Percentiles rank a stretch among this genome's conserved stretches.
Evolutionary conservation across 2,113 vertebrate species (phyloP).

Genomic region (Edolisoma coerulescens): DNA sequence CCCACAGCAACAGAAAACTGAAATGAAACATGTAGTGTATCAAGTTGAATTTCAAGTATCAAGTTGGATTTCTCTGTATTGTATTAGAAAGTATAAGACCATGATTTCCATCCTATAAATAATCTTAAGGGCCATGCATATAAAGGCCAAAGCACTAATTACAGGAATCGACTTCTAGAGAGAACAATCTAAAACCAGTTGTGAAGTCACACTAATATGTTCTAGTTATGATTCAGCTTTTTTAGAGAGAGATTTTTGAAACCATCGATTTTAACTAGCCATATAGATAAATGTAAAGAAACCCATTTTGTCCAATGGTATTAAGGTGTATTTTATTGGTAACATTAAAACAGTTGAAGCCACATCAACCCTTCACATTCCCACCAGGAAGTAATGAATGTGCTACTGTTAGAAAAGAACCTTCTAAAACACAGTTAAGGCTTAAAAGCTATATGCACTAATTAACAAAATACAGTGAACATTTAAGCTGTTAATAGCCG

Average conservation of each 20-base stretch:
- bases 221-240: neutral
- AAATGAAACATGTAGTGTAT: neutral
- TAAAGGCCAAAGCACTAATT: neutral
- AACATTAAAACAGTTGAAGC: constrained; percentile 47
- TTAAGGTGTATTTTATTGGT: constrained; percentile 35
- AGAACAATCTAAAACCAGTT: neutral
- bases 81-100: neutral
- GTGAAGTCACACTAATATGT: neutral
- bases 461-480: constrained; percentile 75
- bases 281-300: neutral
- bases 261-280: neutral
- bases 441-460: constrained; percentile 67
- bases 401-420: constrained; percentile 19
- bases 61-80: neutral
- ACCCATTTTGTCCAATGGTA: neutral
- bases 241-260: neutral
- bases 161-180: neutral
- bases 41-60: neutral
- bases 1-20: neutral
- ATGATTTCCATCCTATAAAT: neutral
- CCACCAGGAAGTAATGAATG: constrained; percentile 29
- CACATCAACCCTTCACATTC: constrained; percentile 30
- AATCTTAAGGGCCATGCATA: neutral
- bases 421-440: constrained; percentile 56
- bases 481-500: constrained; percentile 72